A percentile compares a stretch with the other conserved stretches of the same genome.
Conservation (phyloP, 1,140 invertebrate species). For the Olivierus martensii region DNA sequence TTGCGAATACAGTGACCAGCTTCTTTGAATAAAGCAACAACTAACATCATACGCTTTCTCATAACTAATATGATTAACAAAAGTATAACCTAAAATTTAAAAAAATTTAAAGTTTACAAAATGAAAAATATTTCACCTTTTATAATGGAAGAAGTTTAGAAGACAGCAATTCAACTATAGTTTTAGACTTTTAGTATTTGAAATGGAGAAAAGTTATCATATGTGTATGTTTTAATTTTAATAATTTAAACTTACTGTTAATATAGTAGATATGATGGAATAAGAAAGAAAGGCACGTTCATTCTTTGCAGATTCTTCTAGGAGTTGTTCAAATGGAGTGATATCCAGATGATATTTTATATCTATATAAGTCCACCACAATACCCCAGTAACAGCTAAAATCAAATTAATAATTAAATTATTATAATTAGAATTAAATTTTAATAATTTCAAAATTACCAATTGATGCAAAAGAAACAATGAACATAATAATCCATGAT, state of each 20-base stretch:
- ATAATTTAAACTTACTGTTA: slow-evolving; percentile 61
- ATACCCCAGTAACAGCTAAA: slow-evolving; percentile 50
- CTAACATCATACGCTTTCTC: slow-evolving; percentile 59
- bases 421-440: neutral
- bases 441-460: slow-evolving; percentile 32
- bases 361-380: slow-evolving; percentile 81
- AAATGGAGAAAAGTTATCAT: no score
- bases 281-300: slow-evolving; percentile 69
- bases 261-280: slow-evolving; percentile 71
- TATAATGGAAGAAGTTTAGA: no score
- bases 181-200: no score
- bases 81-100: slow-evolving; percentile 52
- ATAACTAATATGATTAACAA: slow-evolving; percentile 62
- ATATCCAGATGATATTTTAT: slow-evolving; percentile 52
- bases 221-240: no score
- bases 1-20: slow-evolving; percentile 67
- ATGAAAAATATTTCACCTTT: no score
- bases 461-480: slow-evolving; percentile 56
- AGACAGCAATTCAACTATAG: no score
- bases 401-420: slow-evolving; percentile 10
- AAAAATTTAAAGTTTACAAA: no score
- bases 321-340: slow-evolving; percentile 36
- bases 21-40: slow-evolving; percentile 70
- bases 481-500: slow-evolving; percentile 70
- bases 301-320: slow-evolving; percentile 66